Evolutionary conservation across 2,888 invertebrate genomes (phyloP).

Genomic region (Heterodera filipjevi): DNA sequence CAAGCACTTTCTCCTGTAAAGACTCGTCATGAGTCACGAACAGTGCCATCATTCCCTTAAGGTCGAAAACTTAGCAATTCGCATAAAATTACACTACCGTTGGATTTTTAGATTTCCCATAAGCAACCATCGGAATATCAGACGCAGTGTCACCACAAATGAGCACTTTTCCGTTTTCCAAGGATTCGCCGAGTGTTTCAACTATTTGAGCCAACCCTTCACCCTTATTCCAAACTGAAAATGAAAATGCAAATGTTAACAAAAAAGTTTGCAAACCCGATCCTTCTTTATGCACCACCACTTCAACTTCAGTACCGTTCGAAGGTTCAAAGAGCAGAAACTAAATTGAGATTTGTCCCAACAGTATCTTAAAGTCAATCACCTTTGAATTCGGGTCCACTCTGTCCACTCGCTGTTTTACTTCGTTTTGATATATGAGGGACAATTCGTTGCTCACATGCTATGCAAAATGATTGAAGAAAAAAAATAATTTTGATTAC

Average conservation of each 20-base stretch:
- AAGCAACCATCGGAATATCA: constrained; percentile 63
- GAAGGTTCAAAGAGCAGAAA: constrained; percentile 59
- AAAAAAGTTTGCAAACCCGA: neutral
- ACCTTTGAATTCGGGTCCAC: constrained; percentile 59
- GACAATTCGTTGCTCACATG: constrained; percentile 55
- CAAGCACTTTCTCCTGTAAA: constrained; percentile 47
- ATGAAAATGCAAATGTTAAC: too few relatives aligned
- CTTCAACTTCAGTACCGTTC: constrained; percentile 61
- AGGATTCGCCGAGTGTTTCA: constrained; percentile 44
- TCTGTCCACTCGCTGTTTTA: constrained; percentile 57
- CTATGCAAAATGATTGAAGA: neutral
- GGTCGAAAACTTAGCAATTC: too few relatives aligned
- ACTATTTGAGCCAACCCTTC: constrained; percentile 43
- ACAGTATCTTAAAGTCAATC: constrained; percentile 21
- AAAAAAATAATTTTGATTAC: neutral
- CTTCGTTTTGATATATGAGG: constrained; percentile 56
- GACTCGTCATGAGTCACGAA: constrained; percentile 53
- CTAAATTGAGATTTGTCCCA: constrained; percentile 39
- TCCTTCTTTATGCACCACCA: constrained; percentile 52
- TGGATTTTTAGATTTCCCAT: constrained; percentile 54
- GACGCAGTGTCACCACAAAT: constrained; percentile 63
- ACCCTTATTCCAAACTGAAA: constrained; percentile 50
- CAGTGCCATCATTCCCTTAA: constrained; percentile 54
- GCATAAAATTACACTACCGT: too few relatives aligned
- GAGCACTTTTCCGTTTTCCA: constrained; percentile 54